Evolutionary conservation across 92 coral and sea anemone genomes (phyloP).

Genomic region (Porites rus): DNA sequence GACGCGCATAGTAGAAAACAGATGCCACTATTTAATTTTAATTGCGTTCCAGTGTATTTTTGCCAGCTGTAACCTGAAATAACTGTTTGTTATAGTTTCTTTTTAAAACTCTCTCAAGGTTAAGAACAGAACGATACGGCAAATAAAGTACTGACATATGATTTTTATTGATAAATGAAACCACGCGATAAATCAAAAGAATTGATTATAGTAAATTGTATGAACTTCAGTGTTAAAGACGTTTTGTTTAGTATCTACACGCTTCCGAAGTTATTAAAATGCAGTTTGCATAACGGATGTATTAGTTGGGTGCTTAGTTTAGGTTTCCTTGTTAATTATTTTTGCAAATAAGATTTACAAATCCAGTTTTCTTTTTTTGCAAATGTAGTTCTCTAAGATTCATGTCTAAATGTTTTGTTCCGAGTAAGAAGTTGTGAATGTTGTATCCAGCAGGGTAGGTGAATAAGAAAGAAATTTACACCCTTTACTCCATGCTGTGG

Average conservation of each 20-base stretch:
- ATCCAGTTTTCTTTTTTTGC: neutral
- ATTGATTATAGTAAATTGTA: conserved; percentile 23
- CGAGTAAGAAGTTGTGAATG: conserved; percentile 7
- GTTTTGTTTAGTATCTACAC: neutral
- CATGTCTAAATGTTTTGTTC: neutral
- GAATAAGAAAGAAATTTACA: conserved; percentile 33
- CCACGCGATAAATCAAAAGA: conserved; percentile 50
- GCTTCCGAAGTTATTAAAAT: neutral
- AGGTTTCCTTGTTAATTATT: neutral
- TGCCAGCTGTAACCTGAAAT: conserved; percentile 31
- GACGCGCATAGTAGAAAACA: conserved; percentile 21
- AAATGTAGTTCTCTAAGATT: neutral
- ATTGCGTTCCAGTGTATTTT: conserved; percentile 8
- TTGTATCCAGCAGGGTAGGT: conserved; percentile 24
- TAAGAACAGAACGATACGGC: conserved; percentile 15
- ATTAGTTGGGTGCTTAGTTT: neutral
- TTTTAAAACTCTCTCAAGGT: neutral
- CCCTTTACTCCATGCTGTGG: conserved; percentile 40
- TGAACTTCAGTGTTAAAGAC: neutral
- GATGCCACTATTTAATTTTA: conserved; percentile 22
- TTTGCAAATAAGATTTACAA: neutral
- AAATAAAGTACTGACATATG: conserved; percentile 16
- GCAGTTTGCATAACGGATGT: neutral
- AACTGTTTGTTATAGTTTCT: conserved; percentile 7
- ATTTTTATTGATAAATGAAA: conserved; percentile 27